These are phyloP conservation scores for Chouioia cunea DNA, from an alignment of 2,888 invertebrate genomes.

Conservation along the genomic window DNA sequence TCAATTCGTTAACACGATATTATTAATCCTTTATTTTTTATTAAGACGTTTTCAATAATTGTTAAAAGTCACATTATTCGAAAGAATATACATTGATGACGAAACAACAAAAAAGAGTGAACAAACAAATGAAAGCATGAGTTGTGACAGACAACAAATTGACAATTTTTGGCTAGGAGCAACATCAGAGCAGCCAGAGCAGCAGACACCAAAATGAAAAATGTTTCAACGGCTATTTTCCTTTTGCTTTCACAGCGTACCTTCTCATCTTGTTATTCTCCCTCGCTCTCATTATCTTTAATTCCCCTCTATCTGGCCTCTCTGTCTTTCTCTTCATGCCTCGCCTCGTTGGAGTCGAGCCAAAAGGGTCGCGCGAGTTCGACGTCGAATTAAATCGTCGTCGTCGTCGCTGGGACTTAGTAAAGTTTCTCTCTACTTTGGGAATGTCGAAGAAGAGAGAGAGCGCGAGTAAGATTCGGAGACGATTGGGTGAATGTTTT, in stretches of 20 bases:
- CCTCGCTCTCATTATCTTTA: constrained; percentile 42
- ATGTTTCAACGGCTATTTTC: constrained; percentile 6
- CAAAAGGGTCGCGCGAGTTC: constrained; percentile 42
- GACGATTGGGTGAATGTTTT: constrained; percentile 43
- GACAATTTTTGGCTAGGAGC: constrained; percentile 15
- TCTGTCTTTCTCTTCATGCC: constrained; percentile 11
- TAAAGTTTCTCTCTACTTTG: constrained; percentile 24
- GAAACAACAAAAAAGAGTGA: too few relatives aligned
- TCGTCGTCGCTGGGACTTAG: constrained; percentile 29
- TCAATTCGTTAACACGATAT: too few relatives aligned
- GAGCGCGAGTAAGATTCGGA: constrained; percentile 5
- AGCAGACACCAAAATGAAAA: constrained; percentile 16
- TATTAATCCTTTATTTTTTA: too few relatives aligned
- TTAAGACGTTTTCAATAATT: too few relatives aligned
- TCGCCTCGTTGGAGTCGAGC: constrained; percentile 28
- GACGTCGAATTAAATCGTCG: constrained; percentile 45
- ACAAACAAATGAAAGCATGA: constrained; percentile 14
- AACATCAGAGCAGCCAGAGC: neutral
- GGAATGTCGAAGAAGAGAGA: constrained; percentile 11
- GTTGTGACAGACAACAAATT: constrained; percentile 2
- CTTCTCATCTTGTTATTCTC: constrained; percentile 36
- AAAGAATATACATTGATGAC: too few relatives aligned
- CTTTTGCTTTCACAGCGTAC: neutral
- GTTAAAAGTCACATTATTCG: too few relatives aligned
- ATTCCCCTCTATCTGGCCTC: constrained; percentile 18